phyloP scores from a whole-genome alignment of 2,113 vertebrate species.

The Podocnemis expansa region DNA sequence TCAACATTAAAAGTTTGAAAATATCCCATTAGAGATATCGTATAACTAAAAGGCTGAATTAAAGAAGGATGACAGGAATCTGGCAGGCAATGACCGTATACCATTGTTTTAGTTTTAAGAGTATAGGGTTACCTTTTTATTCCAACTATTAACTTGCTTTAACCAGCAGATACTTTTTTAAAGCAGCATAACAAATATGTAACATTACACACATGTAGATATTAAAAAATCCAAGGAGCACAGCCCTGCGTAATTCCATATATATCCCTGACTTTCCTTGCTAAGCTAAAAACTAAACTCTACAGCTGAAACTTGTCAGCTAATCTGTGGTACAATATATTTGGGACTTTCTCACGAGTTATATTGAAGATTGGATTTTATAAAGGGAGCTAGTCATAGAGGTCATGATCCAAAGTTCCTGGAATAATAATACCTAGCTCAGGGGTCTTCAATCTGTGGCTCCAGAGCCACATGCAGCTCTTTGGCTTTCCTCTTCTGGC shows the following conservation, averaged over 20 bases:
- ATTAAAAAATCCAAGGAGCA: constrained; percentile 53
- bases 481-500: too few relatives aligned
- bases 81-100: constrained; percentile 67
- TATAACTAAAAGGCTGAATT: constrained; percentile 74
- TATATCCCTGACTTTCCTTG: constrained; percentile 36
- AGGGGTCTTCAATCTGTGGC: too few relatives aligned
- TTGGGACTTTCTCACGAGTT: neutral
- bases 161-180: constrained; percentile 52
- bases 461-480: too few relatives aligned
- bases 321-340: neutral
- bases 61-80: constrained; percentile 70
- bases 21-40: constrained; percentile 71
- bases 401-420: neutral
- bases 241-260: constrained; percentile 7
- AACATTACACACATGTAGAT: constrained; percentile 60
- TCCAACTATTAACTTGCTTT: constrained; percentile 68
- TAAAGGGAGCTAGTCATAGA: neutral
- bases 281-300: constrained; percentile 6
- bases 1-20: constrained; percentile 59
- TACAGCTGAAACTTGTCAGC: neutral
- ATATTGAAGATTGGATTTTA: constrained; percentile 7
- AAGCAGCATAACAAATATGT: constrained; percentile 68
- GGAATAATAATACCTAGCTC: neutral
- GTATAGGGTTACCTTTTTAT: constrained; percentile 74
- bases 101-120: constrained; percentile 65